Percentiles rank a stretch among this genome's conserved stretches.
These are phyloP conservation scores for Sebastes reedi DNA, from an alignment of 2,797 vertebrate species.

Conservation along the genomic window DNA sequence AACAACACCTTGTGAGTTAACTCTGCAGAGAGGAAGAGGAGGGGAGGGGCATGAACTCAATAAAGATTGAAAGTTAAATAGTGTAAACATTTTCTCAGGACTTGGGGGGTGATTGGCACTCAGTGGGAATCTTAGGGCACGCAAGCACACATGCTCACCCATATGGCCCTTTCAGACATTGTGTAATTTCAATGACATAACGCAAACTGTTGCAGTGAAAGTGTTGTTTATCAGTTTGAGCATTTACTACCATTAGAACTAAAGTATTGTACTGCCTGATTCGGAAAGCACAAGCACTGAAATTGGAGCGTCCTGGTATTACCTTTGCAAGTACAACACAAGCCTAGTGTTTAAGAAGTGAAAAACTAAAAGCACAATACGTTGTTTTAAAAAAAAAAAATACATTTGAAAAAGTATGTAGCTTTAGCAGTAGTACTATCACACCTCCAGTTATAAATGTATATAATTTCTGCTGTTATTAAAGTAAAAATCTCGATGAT, in stretches of 20 bases:
- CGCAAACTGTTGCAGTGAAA: not conserved
- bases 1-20: slow-evolving; percentile 62
- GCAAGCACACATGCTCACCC: not conserved
- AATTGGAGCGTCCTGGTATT: not conserved
- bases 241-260: not conserved
- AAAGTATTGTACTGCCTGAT: not conserved
- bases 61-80: slow-evolving; percentile 22
- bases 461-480: not conserved
- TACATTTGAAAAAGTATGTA: not conserved
- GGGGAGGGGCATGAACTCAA: slow-evolving; percentile 19
- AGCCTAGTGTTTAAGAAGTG: too few species aligned
- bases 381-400: too few species aligned
- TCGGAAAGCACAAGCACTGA: not conserved
- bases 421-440: not conserved
- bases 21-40: slow-evolving; percentile 39
- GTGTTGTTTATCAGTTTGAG: not conserved
- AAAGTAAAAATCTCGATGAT: not conserved
- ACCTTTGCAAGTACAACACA: not conserved
- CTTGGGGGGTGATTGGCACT: slow-evolving; percentile 42
- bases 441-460: not conserved
- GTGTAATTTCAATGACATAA: not conserved
- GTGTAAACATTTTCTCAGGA: slow-evolving; percentile 72
- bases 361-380: too few species aligned
- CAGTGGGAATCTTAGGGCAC: not conserved
- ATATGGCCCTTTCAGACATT: not conserved